Evolutionary conservation across 2,888 invertebrate species (phyloP), one percentile per base, ranked within the genome.

Genomic region (Papilio elwesi): DNA sequence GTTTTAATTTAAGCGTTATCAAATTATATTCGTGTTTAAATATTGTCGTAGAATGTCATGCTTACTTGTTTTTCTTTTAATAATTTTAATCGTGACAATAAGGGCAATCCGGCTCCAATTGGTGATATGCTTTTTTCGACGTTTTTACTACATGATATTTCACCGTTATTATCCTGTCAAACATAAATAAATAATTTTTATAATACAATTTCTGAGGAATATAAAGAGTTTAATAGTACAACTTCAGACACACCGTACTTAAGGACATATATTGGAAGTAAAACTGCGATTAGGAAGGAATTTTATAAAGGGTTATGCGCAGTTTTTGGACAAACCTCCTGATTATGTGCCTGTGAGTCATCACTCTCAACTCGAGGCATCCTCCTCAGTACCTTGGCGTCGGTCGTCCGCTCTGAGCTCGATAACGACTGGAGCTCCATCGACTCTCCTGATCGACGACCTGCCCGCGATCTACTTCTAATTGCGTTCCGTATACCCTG

Each of bases 21-120:
- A 26, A 15, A 59, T 65, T 16, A 48, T 36, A 13, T 13, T 36
- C 6, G 12, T 59, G 13, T 11, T 47, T 12, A 36, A 64, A 15
- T 51, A 0, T 43, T 55, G 53, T 51, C 12, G n/a, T 36, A 9
- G 47, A 48, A 36, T 43, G n/a, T 16, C 47, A 36, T 43, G n/a
- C 67, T 73, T 79, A 96, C 96, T 90, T 98, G 97, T 87, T 97
- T 97, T 86, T 98, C 97, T 87, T 97, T 97, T 0, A 98, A 94
- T 59, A 98, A 90, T 81, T 97, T 96, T 68, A 98, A 90, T 73
- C 98, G 93, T 57, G 97, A 96, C 10, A 98, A 89, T 43, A 98
- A 89, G 0, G 98, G 98, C 70, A 98, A 90, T 0, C 98, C 98
- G 6, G 97, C 98, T 55, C 98, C 98, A 75, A 98, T 95, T 0